Evolutionary conservation across 2,888 invertebrate genomes (phyloP), one percentile per base, ranked within the genome.

Genomic region (Athripsodes cinereus): DNA sequence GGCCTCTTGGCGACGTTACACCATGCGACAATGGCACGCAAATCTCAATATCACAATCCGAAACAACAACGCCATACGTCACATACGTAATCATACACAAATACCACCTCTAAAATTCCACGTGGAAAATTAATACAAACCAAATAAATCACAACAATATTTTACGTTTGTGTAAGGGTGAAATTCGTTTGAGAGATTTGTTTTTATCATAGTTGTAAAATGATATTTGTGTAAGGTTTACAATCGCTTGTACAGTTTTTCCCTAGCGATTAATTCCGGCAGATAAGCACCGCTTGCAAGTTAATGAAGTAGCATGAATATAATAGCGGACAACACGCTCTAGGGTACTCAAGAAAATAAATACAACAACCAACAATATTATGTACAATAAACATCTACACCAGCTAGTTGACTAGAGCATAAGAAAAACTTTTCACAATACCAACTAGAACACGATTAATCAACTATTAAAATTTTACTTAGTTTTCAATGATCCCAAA

Each of bases 291-390:
- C 56, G 59, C 54, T 59, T 62, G 61, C 59, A 58, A 64, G 64
- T 64, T 64, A 65, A 65, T 64, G 65, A 65, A 65, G 64, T 63
- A 64, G 62, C 63, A 57, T 62, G 61, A 62, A 63, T 56, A 60
- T 63, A 63, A 64, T 64, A 59, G 62, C 61, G 53, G 59, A 61
- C 59, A 56, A 53, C 64, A 64, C 64, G 64, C 64, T 60, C 58
- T 48, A 54, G 61, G 60, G 61, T 63, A 63, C 26, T 26, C 26
- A 26, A 26, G 26, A 26, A 26, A 26, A 26, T 26, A 26, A 60
- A 62, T 57, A 60, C 60, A 21, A 18, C 54, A 31, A 26, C 26
- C 26, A 10, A 10, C 26, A 26, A 26, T 26, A 26, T 6, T 26
- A n/a, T n/a, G n/a, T n/a, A n/a, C n/a, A n/a, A n/a, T n/a, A n/a